These are phyloP conservation scores for Nezara viridula DNA, from an alignment of 2,888 invertebrate genomes.

Conservation along the genomic window DNA sequence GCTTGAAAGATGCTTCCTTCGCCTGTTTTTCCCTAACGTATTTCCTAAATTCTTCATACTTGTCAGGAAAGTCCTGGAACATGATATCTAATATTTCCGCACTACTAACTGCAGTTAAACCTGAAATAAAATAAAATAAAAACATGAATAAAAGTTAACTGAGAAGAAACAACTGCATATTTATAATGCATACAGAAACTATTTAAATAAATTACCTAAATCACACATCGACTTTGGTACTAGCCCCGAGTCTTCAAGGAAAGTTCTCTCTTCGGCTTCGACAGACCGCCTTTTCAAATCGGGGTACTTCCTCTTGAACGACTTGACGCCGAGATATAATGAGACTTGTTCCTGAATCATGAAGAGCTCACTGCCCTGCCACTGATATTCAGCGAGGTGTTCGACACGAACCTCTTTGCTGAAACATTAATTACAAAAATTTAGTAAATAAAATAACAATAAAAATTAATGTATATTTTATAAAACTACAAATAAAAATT, in stretches of 20 bases:
- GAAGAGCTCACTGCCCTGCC: slow-evolving; percentile 83
- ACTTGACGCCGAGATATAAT: slow-evolving; percentile 93
- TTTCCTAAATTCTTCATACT: slow-evolving; percentile 91
- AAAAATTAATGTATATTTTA: too few relatives aligned
- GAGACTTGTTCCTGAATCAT: slow-evolving; percentile 98
- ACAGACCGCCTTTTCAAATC: slow-evolving; percentile 86
- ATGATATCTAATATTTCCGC: slow-evolving; percentile 96
- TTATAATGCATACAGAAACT: not conserved
- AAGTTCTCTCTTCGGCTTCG: slow-evolving; percentile 92
- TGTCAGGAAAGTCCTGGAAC: slow-evolving; percentile 94
- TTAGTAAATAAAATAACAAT: not conserved
- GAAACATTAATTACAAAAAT: not conserved
- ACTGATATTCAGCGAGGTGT: slow-evolving; percentile 93
- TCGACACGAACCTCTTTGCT: slow-evolving; percentile 77
- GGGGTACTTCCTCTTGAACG: slow-evolving; percentile 97
- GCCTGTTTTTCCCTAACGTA: slow-evolving; percentile 80
- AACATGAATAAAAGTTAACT: not conserved
- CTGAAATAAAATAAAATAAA: slow-evolving; percentile 68
- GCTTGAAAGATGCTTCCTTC: slow-evolving; percentile 78
- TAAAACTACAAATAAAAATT: too few relatives aligned
- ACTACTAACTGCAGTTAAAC: slow-evolving; percentile 90
- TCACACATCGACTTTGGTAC: slow-evolving; percentile 94
- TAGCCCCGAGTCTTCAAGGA: slow-evolving; percentile 83
- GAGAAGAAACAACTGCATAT: not conserved
- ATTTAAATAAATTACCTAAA: slow-evolving; percentile 75